Percentiles rank a stretch among this genome's conserved stretches.
These are phyloP conservation scores for Drosophila asahinai DNA, from an alignment of 1,140 invertebrate genomes.

Conservation along the genomic window DNA sequence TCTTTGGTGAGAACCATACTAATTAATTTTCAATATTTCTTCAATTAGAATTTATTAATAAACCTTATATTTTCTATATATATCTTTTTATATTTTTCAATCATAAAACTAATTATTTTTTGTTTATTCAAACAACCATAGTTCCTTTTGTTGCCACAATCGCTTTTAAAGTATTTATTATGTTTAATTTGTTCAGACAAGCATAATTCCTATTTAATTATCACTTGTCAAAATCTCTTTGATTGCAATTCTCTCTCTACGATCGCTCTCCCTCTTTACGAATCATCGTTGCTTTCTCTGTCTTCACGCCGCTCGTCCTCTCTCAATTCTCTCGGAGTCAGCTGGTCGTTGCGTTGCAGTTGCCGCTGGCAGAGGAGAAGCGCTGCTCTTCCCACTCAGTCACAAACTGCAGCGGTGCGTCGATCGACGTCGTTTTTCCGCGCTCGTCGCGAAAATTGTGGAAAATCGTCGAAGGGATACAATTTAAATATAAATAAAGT, in stretches of 20 bases:
- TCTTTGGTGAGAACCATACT: no score
- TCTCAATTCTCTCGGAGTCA: conserved; percentile 12
- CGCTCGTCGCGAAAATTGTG: conserved; percentile 19
- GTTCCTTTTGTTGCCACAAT: neutral
- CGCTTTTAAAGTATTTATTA: conserved; percentile 2
- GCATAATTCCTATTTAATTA: conserved; percentile 35
- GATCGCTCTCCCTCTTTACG: no score
- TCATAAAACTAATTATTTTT: no score
- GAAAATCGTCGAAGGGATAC: conserved; percentile 13
- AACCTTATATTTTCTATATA: no score
- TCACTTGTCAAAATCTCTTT: conserved; percentile 28
- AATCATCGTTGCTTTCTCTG: neutral
- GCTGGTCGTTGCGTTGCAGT: conserved; percentile 20
- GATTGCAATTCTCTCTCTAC: neutral
- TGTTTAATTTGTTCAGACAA: conserved; percentile 16
- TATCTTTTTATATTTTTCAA: no score
- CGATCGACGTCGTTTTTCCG: conserved; percentile 44
- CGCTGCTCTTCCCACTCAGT: conserved; percentile 32
- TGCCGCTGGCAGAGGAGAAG: conserved; percentile 9
- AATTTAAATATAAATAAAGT: neutral
- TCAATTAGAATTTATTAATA: no score
- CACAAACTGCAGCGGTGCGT: conserved; percentile 38
- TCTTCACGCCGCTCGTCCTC: neutral
- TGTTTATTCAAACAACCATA: neutral
- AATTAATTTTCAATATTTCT: no score